Evolutionary conservation across 2,797 vertebrate genomes (phyloP).

Genomic region (Sebastes jordani): DNA sequence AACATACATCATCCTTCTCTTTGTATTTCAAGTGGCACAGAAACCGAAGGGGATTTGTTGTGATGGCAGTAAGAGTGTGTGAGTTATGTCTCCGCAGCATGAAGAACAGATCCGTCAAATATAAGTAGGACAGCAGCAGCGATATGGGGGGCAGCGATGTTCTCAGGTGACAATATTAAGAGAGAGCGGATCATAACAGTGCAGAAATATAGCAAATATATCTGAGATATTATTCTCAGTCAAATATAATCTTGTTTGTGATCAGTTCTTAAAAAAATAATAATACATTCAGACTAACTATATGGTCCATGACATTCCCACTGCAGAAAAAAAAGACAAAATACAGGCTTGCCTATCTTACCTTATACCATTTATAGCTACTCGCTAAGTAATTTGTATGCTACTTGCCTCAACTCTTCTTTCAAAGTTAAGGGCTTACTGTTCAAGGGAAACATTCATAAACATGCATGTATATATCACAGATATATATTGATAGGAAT

Average conservation of each 20-base stretch:
- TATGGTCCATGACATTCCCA: too few relatives aligned
- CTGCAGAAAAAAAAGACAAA: too few relatives aligned
- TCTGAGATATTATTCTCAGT: not conserved
- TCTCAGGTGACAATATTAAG: not conserved
- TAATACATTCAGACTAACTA: too few relatives aligned
- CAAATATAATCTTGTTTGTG: not conserved
- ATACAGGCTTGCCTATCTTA: not conserved
- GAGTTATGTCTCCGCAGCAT: constrained; percentile 29
- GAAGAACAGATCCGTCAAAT: constrained; percentile 7
- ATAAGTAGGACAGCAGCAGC: constrained; percentile 36
- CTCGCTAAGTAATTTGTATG: too few relatives aligned
- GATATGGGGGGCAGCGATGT: not conserved
- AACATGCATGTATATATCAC: too few relatives aligned
- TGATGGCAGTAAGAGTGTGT: not conserved
- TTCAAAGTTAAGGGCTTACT: too few relatives aligned
- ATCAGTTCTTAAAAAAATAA: too few relatives aligned
- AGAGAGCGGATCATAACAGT: not conserved
- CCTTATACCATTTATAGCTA: too few relatives aligned
- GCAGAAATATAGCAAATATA: not conserved
- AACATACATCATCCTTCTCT: not conserved
- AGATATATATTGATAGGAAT: too few relatives aligned
- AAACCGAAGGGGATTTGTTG: constrained; percentile 5
- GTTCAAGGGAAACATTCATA: too few relatives aligned
- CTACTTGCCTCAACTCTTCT: too few relatives aligned
- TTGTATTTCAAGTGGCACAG: not conserved